Conservation (phyloP, 2,113 vertebrate species). For the Microtus richardsoni region DNA sequence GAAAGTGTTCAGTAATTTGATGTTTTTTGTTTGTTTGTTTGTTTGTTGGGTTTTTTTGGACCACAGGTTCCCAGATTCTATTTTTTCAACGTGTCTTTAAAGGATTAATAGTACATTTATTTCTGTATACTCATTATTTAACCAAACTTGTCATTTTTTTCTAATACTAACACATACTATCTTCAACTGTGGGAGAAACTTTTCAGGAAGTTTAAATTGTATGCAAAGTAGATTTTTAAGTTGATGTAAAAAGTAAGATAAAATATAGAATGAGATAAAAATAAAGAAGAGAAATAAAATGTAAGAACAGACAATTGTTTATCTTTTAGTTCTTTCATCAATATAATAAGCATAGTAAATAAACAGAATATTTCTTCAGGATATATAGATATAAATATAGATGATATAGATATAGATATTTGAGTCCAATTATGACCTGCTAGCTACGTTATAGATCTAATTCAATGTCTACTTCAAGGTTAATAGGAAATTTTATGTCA, state of each 20-base stretch:
- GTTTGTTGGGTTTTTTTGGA: neutral
- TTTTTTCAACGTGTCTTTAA: neutral
- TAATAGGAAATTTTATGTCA: neutral
- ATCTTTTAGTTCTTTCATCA: neutral
- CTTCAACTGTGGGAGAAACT: neutral
- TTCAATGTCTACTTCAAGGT: neutral
- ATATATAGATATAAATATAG: neutral
- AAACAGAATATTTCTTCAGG: neutral
- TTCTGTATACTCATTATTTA: neutral
- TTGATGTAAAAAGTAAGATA: neutral
- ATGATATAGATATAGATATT: neutral
- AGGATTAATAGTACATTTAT: neutral
- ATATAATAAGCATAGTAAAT: neutral
- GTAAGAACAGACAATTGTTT: neutral
- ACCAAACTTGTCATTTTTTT: neutral
- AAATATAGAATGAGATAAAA: neutral
- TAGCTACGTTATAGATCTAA: neutral
- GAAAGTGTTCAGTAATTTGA: neutral
- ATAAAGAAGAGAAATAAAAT: neutral
- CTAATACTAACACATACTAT: neutral
- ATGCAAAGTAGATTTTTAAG: conserved; percentile 52
- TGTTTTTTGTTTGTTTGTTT: neutral
- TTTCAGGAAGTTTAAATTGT: neutral
- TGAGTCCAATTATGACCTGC: neutral
- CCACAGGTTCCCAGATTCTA: neutral